These are phyloP conservation scores for Sarcoramphus papa DNA, from an alignment of 2,797 vertebrate genomes.

Conservation along the genomic window DNA sequence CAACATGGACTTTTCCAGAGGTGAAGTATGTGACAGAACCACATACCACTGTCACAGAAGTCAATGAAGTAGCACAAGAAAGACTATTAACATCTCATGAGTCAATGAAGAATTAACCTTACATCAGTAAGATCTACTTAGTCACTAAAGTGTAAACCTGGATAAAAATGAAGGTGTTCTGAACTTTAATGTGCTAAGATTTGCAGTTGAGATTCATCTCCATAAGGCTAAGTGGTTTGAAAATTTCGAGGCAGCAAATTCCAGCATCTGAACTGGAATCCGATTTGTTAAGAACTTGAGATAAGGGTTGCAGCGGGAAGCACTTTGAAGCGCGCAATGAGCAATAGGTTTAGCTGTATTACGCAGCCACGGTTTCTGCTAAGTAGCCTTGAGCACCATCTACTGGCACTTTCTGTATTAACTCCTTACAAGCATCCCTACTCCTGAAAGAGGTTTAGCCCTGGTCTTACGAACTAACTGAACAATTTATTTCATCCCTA, in stretches of 20 bases:
- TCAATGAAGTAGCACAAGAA: neutral
- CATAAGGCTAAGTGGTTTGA: neutral
- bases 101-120: neutral
- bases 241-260: too few relatives aligned
- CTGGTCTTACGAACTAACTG: rapidly evolving
- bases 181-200: neutral
- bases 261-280: neutral
- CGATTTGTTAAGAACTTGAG: rapidly evolving
- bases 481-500: neutral
- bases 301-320: rapidly evolving
- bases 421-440: rapidly evolving
- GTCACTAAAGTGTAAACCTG: neutral
- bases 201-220: neutral
- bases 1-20: neutral
- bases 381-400: neutral
- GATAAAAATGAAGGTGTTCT: neutral
- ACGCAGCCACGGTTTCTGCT: neutral
- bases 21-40: neutral
- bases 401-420: neutral
- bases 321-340: rapidly evolving
- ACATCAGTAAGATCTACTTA: neutral
- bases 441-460: neutral
- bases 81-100: neutral
- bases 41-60: neutral
- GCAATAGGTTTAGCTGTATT: neutral